Percentiles rank a stretch among this genome's conserved stretches.
These are phyloP conservation scores for Actenoides lindsayi DNA, from an alignment of 2,113 vertebrate species.

Conservation along the genomic window DNA sequence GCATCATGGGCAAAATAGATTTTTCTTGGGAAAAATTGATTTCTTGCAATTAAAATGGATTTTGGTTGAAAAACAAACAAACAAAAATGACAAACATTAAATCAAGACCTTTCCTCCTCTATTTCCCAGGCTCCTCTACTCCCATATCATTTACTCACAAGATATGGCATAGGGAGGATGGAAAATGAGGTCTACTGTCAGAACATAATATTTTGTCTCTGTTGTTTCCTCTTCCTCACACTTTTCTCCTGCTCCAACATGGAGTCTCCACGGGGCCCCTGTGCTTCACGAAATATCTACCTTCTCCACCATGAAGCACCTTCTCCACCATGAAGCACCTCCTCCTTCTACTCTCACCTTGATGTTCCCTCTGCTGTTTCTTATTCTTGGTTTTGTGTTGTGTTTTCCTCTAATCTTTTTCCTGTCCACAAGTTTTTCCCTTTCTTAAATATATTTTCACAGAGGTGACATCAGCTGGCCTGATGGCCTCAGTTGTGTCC, in stretches of 20 bases:
- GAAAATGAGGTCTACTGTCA: background rate
- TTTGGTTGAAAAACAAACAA: background rate
- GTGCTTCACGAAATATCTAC: background rate
- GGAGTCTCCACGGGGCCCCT: background rate
- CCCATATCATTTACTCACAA: accelerated
- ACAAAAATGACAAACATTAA: background rate
- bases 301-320: background rate
- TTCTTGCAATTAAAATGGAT: background rate
- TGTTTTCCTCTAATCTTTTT: background rate
- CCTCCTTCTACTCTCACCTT: background rate
- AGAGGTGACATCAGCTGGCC: background rate
- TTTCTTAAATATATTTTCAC: background rate
- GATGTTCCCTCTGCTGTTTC: background rate
- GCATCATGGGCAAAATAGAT: background rate
- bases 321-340: background rate
- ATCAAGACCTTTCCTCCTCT: background rate
- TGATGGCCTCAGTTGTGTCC: background rate
- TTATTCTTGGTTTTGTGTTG: background rate
- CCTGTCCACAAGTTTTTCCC: background rate
- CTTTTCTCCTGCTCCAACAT: background rate
- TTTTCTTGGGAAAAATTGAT: background rate
- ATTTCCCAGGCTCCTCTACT: background rate
- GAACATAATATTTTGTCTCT: background rate
- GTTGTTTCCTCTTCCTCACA: background rate
- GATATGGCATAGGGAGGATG: background rate